Percentiles rank a stretch among this genome's conserved stretches.
Evolutionary conservation across 2,113 vertebrate genomes (phyloP).

Genomic region (Anhinga anhinga): DNA sequence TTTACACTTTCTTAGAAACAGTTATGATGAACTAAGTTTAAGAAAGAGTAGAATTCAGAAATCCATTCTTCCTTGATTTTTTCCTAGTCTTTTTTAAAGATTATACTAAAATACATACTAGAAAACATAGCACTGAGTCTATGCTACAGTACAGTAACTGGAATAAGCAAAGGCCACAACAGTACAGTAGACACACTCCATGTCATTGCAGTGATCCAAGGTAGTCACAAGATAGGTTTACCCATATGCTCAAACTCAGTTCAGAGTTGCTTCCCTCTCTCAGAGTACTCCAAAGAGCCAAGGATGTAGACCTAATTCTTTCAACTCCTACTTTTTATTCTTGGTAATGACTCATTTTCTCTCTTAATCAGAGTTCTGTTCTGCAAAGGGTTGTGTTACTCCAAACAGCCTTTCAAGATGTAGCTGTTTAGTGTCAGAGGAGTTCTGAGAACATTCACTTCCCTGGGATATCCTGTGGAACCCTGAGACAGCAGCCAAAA

Average conservation of each 20-base stretch:
- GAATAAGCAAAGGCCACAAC: not conserved
- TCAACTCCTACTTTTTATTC: not conserved
- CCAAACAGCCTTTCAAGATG: conserved; percentile 22
- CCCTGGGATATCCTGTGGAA: not conserved
- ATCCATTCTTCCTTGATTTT: not conserved
- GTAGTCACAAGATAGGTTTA: not conserved
- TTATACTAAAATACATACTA: conserved; percentile 13
- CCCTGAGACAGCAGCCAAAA: not conserved
- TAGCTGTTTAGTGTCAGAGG: not conserved
- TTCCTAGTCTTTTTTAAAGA: not conserved
- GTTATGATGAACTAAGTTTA: not conserved
- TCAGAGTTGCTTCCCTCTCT: not conserved
- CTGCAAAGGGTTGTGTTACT: not conserved
- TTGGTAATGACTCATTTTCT: not conserved
- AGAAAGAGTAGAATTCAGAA: conserved; percentile 13
- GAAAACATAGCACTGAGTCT: not conserved
- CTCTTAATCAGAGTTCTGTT: not conserved
- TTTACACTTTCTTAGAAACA: not conserved
- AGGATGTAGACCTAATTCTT: not conserved
- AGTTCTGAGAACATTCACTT: conserved; percentile 2
- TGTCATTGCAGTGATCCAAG: not conserved
- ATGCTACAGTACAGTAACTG: not conserved
- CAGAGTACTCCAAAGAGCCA: not conserved
- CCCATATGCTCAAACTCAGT: not conserved
- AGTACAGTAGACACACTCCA: not conserved